Evolutionary conservation across 1,140 invertebrate genomes (phyloP).

Genomic region (Nomia melanderi): DNA sequence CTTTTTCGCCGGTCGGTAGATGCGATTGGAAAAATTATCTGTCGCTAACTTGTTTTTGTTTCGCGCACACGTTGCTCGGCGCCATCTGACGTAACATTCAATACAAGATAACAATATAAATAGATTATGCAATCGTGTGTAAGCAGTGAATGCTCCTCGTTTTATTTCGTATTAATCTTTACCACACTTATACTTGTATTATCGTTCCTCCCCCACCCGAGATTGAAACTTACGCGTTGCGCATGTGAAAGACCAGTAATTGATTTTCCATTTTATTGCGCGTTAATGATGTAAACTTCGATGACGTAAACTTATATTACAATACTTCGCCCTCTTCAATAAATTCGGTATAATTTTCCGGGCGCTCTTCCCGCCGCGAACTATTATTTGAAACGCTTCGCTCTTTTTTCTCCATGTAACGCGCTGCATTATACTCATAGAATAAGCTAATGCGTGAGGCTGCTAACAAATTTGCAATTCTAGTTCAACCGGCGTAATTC

Average conservation of each 20-base stretch:
- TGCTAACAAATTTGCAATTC: neutral
- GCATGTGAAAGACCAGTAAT: slow-evolving; percentile 60
- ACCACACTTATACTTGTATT: slow-evolving; percentile 11
- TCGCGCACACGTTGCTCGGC: slow-evolving; percentile 39
- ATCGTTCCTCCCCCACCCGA: slow-evolving; percentile 2
- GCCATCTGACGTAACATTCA: slow-evolving; percentile 59
- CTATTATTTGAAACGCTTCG: neutral
- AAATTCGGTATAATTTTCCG: neutral
- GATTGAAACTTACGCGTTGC: slow-evolving; percentile 52
- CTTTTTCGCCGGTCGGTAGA: slow-evolving; percentile 35
- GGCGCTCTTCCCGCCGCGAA: no score
- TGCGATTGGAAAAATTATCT: slow-evolving; percentile 52
- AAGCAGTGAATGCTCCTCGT: slow-evolving; percentile 47
- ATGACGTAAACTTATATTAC: slow-evolving; percentile 50
- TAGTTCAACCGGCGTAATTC: no score
- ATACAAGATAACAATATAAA: slow-evolving; percentile 72
- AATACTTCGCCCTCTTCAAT: neutral
- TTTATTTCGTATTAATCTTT: slow-evolving; percentile 35
- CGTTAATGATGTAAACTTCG: slow-evolving; percentile 39
- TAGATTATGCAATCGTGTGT: slow-evolving; percentile 74
- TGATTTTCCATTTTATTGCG: slow-evolving; percentile 68
- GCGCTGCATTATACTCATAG: neutral
- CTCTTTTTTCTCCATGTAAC: neutral
- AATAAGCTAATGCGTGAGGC: neutral
- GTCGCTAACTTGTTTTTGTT: slow-evolving; percentile 65